phyloP scores from a whole-genome alignment of 2,797 vertebrate species.

The Mus caroli region DNA sequence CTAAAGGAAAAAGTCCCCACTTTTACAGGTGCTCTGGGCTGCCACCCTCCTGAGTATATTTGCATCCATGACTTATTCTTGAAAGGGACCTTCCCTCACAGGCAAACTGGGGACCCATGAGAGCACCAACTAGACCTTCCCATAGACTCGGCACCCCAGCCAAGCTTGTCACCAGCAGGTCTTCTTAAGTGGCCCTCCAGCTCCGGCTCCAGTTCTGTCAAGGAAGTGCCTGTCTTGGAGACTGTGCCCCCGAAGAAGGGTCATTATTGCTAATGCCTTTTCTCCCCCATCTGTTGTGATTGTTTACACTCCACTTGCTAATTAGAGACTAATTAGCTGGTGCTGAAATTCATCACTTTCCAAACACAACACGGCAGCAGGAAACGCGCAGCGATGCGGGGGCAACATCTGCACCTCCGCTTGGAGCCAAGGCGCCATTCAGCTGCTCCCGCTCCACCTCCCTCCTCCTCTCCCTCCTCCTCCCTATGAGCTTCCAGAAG shows the following conservation, averaged over 20 bases:
- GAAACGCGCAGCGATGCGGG: conserved; percentile 55
- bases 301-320: conserved; percentile 96
- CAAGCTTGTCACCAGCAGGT: neutral
- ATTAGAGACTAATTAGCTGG: conserved; percentile 96
- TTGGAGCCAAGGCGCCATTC: neutral
- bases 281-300: conserved; percentile 94
- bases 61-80: neutral
- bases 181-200: conserved; percentile 40
- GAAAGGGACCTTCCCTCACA: neutral
- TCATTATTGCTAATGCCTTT: conserved; percentile 92
- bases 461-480: neutral
- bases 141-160: accelerated
- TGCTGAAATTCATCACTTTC: conserved; percentile 91
- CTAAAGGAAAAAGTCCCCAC: neutral
- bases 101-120: neutral
- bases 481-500: neutral
- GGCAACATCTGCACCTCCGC: conserved; percentile 87
- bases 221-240: conserved; percentile 57
- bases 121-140: neutral
- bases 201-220: neutral
- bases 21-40: neutral
- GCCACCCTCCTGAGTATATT: neutral
- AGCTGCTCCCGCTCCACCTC: neutral
- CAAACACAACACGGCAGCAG: conserved; percentile 85
- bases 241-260: conserved; percentile 86